Conservation (phyloP, 2,797 vertebrate species). For the Pristis pectinata region DNA sequence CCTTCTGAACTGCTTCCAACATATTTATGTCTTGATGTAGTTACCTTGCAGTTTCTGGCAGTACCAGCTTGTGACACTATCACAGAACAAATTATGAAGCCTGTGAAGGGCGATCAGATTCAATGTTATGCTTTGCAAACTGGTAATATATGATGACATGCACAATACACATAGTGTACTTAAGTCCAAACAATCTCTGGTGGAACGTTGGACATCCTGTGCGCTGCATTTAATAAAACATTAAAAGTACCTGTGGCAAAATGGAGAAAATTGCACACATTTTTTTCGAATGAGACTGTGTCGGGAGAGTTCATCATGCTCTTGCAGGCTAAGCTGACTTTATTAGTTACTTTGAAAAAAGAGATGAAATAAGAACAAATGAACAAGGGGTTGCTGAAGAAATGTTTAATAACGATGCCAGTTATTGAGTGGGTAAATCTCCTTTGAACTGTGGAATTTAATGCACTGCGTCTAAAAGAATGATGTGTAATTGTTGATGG, state of each 20-base stretch:
- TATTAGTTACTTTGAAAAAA: neutral
- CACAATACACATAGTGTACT: neutral
- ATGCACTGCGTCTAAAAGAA: neutral
- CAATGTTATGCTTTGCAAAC: neutral
- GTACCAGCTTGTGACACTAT: neutral
- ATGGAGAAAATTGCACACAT: no score
- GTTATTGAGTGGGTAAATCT: conserved; percentile 24
- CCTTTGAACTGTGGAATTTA: neutral
- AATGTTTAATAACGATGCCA: neutral
- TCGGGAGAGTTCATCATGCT: neutral
- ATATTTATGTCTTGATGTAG: no score
- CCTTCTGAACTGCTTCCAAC: no score
- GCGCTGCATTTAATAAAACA: neutral
- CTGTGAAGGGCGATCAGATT: neutral
- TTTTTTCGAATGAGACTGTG: neutral
- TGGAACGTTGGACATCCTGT: neutral
- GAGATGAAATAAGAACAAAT: neutral
- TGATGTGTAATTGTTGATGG: neutral
- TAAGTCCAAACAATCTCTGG: neutral
- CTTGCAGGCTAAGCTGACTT: neutral
- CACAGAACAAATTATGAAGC: neutral
- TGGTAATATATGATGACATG: neutral
- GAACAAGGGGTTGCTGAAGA: neutral
- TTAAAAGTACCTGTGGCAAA: neutral
- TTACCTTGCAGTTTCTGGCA: neutral